Percentiles rank a stretch among this genome's conserved stretches.
phyloP scores from a whole-genome alignment of 2,797 vertebrate genomes.

The Gymnothorax javanicus region DNA sequence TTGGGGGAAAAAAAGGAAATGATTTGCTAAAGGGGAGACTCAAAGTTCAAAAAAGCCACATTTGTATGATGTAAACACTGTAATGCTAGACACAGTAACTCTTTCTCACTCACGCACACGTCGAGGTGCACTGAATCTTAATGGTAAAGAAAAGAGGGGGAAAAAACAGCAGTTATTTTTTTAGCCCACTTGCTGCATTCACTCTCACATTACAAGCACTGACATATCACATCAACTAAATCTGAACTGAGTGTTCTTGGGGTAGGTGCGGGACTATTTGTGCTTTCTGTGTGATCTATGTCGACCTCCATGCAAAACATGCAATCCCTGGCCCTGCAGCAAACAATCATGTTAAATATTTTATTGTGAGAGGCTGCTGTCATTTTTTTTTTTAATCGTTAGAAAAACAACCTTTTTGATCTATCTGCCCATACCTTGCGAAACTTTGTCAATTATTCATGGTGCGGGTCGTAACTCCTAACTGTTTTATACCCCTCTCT shows the following conservation, averaged over 20 bases:
- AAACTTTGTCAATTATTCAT: slow-evolving; percentile 10
- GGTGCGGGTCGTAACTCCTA: not conserved
- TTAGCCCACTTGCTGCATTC: too few species aligned
- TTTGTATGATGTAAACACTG: not conserved
- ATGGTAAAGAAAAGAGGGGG: not conserved
- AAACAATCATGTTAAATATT: slow-evolving; percentile 14
- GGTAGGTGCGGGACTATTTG: not conserved
- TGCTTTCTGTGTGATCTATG: not conserved
- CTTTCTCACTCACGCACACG: not conserved
- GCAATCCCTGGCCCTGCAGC: not conserved
- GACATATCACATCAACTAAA: not conserved
- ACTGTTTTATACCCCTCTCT: slow-evolving; percentile 5
- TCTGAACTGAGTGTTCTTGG: not conserved
- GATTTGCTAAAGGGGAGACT: not conserved
- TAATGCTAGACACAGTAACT: not conserved
- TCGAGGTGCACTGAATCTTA: not conserved
- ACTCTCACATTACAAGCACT: too few species aligned
- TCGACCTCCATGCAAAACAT: not conserved
- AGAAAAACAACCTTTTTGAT: not conserved
- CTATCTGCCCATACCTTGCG: not conserved
- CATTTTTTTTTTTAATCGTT: not conserved
- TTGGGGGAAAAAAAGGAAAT: not conserved
- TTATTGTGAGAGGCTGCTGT: not conserved
- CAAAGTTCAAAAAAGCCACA: not conserved
- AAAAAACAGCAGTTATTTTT: too few species aligned